Evolutionary conservation across 2,888 invertebrate species (phyloP), one percentile per base, ranked within the genome.

Genomic region (Macrophya alboannulata): DNA sequence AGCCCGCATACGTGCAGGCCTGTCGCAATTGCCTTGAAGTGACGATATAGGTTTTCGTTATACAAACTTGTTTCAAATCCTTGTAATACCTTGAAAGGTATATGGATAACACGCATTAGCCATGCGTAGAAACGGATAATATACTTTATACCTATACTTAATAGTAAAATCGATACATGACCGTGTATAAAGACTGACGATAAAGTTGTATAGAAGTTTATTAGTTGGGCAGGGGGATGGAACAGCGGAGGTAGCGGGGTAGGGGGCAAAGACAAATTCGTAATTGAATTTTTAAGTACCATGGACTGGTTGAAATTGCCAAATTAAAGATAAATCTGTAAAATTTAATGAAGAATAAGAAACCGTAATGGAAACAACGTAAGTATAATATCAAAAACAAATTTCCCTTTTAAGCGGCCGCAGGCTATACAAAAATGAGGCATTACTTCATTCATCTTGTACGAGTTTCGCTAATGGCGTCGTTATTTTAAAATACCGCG

Each of bases 401-500:
- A 91, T 91, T 91, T 90, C 88, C 89, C 89, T 88, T 89, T 90
- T 90, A 86, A 87, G 84, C 86, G 85, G 40, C 84, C 83, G 83
- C 72, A 55, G 85, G 85, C 76, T 59, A 82, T 62, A 76, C 89
- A 90, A 90, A 90, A 90, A 90, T 90, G 90, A 90, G 89, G 89
- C 90, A 91, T 91, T 91, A 89, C 90, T 89, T 88, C 90, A 89
- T 90, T 90, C 90, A 90, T 91, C 92, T 90, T 90, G 90, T 90
- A 90, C 88, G 90, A 90, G 89, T 90, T 90, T 89, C 90, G 90
- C 91, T 93, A 92, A 93, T 93, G 92, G 92, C 91, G 89, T 92
- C 92, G 91, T 93, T 93, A 93, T 92, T 93, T 91, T 92, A 92
- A 92, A 92, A 92, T 91, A 91, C 91, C 91, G 90, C 91, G 92